Evolutionary conservation across 2,113 vertebrate species (phyloP).

Genomic region (Chaetorhynchus papuensis): DNA sequence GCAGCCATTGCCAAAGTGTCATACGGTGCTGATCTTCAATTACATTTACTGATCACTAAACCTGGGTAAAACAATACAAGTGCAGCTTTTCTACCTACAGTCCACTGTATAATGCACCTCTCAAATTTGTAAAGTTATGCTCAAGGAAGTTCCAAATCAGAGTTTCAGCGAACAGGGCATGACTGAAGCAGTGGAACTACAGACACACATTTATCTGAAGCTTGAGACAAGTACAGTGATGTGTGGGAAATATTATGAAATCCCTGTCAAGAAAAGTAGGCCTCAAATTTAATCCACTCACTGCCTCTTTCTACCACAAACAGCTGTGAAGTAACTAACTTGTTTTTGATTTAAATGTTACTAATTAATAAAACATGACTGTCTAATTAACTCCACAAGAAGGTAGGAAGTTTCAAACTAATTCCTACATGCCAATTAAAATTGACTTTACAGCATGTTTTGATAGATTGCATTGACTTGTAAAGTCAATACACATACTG

Average conservation of each 20-base stretch:
- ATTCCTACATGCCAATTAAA: not conserved
- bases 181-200: not conserved
- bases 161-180: not conserved
- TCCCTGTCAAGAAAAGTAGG: not conserved
- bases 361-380: not conserved
- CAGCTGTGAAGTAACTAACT: not conserved
- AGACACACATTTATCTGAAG: not conserved
- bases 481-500: not conserved
- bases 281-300: not conserved
- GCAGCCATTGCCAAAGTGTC: not conserved
- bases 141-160: not conserved
- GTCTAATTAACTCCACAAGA: not conserved
- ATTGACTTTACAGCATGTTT: not conserved
- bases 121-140: not conserved
- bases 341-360: not conserved
- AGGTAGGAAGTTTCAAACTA: not conserved
- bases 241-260: constrained; percentile 21
- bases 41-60: not conserved
- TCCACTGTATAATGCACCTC: not conserved
- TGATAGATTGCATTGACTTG: not conserved
- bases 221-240: not conserved
- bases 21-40: not conserved
- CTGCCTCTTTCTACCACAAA: not conserved
- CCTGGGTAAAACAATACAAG: not conserved
- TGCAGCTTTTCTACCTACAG: not conserved